phyloP scores from a whole-genome alignment of 2,797 vertebrate genomes.

The Peromyscus nudipes region DNA sequence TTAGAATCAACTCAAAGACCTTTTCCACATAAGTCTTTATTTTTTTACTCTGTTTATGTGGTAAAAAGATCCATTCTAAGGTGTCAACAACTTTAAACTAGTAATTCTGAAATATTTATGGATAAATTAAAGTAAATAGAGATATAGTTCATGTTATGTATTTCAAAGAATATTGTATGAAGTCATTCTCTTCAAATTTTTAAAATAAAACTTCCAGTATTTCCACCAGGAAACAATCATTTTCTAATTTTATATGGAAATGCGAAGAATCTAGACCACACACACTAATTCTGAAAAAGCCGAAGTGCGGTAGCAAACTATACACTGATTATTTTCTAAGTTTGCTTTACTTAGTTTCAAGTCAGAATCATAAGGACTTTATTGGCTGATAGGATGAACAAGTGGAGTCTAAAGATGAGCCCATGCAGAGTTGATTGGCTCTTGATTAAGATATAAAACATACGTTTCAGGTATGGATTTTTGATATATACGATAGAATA shows the following conservation, averaged over 20 bases:
- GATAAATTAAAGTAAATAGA: slow-evolving; percentile 21
- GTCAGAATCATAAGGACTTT: neutral
- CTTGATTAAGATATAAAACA: neutral
- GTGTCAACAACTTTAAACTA: neutral
- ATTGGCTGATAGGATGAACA: neutral
- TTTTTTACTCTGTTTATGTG: too few species aligned
- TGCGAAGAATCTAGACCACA: neutral
- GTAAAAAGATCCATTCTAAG: too few species aligned
- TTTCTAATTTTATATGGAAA: slow-evolving; percentile 25
- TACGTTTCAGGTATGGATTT: neutral
- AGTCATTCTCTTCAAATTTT: neutral
- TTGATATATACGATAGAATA: neutral
- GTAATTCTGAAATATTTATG: neutral
- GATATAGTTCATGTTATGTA: neutral
- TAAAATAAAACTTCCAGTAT: neutral
- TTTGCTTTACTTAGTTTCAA: slow-evolving; percentile 11
- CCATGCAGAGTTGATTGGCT: neutral
- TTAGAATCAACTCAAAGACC: too few species aligned
- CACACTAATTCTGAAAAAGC: neutral
- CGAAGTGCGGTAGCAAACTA: neutral
- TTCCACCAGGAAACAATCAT: neutral
- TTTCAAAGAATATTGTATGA: neutral
- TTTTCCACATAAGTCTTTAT: too few species aligned
- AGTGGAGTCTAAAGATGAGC: neutral
- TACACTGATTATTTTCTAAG: neutral